Evolutionary conservation across 2,888 invertebrate species (phyloP).

Genomic region (Calameuta pallipes): DNA sequence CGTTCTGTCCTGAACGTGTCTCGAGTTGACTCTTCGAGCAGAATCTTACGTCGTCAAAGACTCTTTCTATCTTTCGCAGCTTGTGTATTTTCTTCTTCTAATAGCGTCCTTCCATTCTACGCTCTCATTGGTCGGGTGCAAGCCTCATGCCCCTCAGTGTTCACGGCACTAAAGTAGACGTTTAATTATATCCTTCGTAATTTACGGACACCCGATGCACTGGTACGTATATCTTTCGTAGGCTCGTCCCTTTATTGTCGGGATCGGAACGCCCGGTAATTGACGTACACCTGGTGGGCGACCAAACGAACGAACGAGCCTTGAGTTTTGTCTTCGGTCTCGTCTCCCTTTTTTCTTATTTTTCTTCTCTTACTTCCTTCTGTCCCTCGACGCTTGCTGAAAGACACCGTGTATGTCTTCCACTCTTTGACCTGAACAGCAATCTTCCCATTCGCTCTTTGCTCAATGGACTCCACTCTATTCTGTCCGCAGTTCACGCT

Average conservation of each 20-base stretch:
- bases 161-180: slow-evolving; percentile 14
- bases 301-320: no score
- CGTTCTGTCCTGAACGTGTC: neutral
- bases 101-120: neutral
- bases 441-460: no score
- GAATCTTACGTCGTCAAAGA: neutral
- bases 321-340: no score
- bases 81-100: neutral
- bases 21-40: neutral
- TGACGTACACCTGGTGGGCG: slow-evolving; percentile 3
- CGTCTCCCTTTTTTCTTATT: no score
- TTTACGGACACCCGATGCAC: slow-evolving; percentile 26
- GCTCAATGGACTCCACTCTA: no score
- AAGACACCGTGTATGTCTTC: no score
- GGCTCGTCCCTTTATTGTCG: neutral
- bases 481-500: no score
- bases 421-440: no score
- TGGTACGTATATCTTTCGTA: neutral
- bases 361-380: no score
- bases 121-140: neutral
- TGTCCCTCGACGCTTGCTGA: no score
- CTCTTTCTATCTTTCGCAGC: neutral
- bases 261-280: neutral
- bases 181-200: slow-evolving; percentile 27
- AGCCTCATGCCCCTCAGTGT: neutral